Evolutionary conservation across 2,113 vertebrate genomes (phyloP), one percentile per base, ranked within the genome.

Genomic region (Microtus montanus): DNA sequence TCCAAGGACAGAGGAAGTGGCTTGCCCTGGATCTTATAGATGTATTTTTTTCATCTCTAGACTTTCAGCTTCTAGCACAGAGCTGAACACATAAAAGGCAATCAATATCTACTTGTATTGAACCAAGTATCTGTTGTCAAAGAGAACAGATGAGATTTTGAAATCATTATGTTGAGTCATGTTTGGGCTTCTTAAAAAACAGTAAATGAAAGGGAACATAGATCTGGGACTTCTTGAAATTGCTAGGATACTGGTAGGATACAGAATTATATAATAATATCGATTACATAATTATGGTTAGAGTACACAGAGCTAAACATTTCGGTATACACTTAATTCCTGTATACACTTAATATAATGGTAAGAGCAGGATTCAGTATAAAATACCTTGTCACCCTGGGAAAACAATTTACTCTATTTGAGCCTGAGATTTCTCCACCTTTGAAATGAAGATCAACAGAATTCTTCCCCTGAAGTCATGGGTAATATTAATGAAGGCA

Each of bases 1-100:
- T 70, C 20, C 35, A 44, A 64, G 41, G 70, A 87, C 19, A 52
- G 74, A 61, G 68, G 52, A 96, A 77, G 35, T 35, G 61, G 13
- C 38, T 84, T 24, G n/a, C 79, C 91, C 88, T 64, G 26, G 90
- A 71, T 44, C 30, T 78, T 78, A 5, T 66, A 8, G 38, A 28
- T 71, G 35, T 66, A 7, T 78, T 89, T 78, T 78, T 41, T 70
- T 95, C 30, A 64, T 91, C 19, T 79, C 68, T 68, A 15, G 47
- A 26, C 28, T 95, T 96, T 95, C 58, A 87, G 49, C 13, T 88
- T 14, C 14, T 77, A 82, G 79, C 24, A 61, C 7, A 79, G 30
- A 91, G n/a, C 30, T 94, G 35, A 85, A 68, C n/a, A 73, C 33
- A 82, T 70, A 73, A 93, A 87, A 92, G 86, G 5, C 49, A 83